Evolutionary conservation across 2,797 vertebrate species (phyloP), one percentile per base, ranked within the genome.

Genomic region (Ctenopoma multispine): DNA sequence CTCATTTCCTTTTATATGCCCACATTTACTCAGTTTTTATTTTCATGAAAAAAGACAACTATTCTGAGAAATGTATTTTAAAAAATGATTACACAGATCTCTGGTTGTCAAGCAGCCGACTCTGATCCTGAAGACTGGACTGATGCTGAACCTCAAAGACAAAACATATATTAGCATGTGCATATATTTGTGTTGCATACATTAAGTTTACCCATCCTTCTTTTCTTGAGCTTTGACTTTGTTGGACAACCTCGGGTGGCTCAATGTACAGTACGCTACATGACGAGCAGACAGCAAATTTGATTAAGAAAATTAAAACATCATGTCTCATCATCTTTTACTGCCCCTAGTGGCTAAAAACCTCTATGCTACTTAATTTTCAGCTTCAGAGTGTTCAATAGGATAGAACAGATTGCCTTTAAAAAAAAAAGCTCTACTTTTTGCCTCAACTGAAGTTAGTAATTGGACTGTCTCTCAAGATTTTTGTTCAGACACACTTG

Each of bases 401-500:
- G 47, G 29, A 68, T 72, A 65, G 41, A 83, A 78, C 74, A 62
- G 67, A 79, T 65, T 80, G 50, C 34, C 34, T 79, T 70, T 10
- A 13, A 17, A 58, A 63, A 65, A 36, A 65, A 49, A 1, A 66
- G 13, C 13, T 47, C 3, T 54, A 81, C 61, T 46, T 80, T 80
- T 77, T 55, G 23, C 80, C 57, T 58, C 23, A 34, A 27, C 27
- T 59, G 23, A 65, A 80, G 66, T 75, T 47, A 29, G 78, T 84
- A 87, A 86, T 88, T 80, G 75, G 79, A 76, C 72, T 84, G 83
- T 85, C 83, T 82, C 69, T 86, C 69, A 83, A 83, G 75, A 56
- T 81, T 55, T 40, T 49, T 69, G n/a, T 47, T 71, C 66, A 63
- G 81, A 70, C 56, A 75, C n/a, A 54, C 82, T 77, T 41, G n/a